Conservation (phyloP, 2,797 vertebrate species). For the Rhinichthys osculus region DNA sequence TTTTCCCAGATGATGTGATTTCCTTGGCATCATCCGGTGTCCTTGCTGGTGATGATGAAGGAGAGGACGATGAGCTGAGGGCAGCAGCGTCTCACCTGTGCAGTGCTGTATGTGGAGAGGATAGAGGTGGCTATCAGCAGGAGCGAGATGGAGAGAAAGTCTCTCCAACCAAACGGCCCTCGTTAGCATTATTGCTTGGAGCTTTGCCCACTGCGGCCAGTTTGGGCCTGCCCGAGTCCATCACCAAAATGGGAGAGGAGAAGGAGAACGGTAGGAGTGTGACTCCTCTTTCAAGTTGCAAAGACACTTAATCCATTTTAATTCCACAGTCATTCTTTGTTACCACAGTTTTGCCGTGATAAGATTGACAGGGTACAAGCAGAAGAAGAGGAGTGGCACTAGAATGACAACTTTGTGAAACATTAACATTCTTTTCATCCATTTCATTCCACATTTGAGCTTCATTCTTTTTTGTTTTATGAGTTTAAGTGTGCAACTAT, state of each 20-base stretch:
- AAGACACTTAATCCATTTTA: neutral
- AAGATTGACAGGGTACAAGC: neutral
- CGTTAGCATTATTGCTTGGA: conserved; percentile 88
- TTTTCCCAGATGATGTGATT: conserved; percentile 64
- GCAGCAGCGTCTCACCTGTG: conserved; percentile 89
- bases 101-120: conserved; percentile 77
- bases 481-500: neutral
- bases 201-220: conserved; percentile 88
- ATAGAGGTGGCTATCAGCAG: conserved; percentile 54
- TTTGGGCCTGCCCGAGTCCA: conserved; percentile 87
- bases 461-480: neutral
- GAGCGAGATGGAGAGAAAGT: conserved; percentile 41
- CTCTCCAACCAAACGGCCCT: conserved; percentile 70
- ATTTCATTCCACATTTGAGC: neutral
- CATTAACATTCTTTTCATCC: neutral
- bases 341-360: neutral
- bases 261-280: conserved; percentile 82
- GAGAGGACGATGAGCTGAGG: conserved; percentile 86
- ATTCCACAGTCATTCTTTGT: neutral
- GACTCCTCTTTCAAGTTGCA: neutral
- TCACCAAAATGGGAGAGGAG: conserved; percentile 78
- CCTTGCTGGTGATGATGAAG: conserved; percentile 72
- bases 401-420: neutral
- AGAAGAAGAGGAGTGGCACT: neutral
- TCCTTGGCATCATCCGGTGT: conserved; percentile 66